Base-by-base conservation (phyloP, 2,797 vertebrate species). In the Anguilla marmorata region DNA sequence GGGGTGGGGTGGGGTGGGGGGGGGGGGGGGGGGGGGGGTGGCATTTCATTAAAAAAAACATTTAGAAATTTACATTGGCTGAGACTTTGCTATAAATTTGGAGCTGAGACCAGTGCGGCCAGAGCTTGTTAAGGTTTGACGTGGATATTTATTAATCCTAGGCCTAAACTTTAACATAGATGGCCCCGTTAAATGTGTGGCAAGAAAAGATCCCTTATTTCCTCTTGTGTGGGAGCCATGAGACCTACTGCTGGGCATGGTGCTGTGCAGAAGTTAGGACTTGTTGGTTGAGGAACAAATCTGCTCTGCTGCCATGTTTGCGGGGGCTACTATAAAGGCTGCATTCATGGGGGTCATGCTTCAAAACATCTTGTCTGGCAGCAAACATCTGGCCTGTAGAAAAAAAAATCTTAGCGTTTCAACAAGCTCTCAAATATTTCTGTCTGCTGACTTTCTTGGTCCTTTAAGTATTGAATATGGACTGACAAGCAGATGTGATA, bases 21-120 rank as follows among this genome's bases (percentile, higher is more conserved):
- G n/a, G 11, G 11, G 54, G 54, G 54, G 2, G 0, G 54, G 54
- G 0, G 14, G 11, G 56, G 3, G 14, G 16, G 3, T 83, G 41
- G 45, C 79, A 66, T 85, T 84, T 87, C 66, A 87, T 24, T 27
- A 69, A 69, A n/a, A n/a, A 69, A 27, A 14, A 16, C 14, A 58
- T 2, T 19, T 27, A 69, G 16, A 27, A n/a, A 69, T 69, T 27
- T 27, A 56, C 16, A 56, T 56, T 30, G 56, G 87, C 66, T 27
- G 21, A 24, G 85, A 69, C 84, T 88, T 50, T 24, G 41, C 1
- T 9, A 9, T 76, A 85, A 6, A 37, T 24, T 45, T 33, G 48
- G 50, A 85, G 85, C 72, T 66, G 69, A 45, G 33, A 30, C 50
- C 52, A 41, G n/a, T 16, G 7, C 56, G 56, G 72, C 30, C 58